Percentiles rank a stretch among this genome's conserved stretches.
These are phyloP conservation scores for Microchirus variegatus DNA, from an alignment of 2,797 vertebrate species.

Conservation along the genomic window DNA sequence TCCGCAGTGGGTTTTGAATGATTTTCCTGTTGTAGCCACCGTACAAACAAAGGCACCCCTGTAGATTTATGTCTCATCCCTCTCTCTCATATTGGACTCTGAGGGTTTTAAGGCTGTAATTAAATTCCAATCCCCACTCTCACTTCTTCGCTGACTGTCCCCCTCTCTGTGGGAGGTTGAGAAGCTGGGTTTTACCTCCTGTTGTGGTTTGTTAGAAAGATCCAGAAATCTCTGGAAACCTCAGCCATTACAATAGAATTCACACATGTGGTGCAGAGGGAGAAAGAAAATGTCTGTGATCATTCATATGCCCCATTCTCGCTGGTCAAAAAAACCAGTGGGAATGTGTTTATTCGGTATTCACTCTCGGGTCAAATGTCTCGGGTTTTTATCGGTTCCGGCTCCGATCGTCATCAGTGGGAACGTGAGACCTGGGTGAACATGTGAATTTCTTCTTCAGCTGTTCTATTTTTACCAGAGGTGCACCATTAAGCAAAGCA, in stretches of 20 bases:
- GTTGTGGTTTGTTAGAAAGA: conserved; percentile 82
- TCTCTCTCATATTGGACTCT: conserved; percentile 81
- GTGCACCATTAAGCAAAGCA: no score
- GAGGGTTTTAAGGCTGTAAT: conserved; percentile 81
- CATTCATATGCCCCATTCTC: conserved; percentile 13
- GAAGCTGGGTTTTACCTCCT: conserved; percentile 79
- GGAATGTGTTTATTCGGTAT: no score
- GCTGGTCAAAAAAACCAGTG: no score
- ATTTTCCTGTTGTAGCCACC: conserved; percentile 76
- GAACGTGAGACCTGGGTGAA: no score
- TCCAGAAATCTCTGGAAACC: conserved; percentile 76
- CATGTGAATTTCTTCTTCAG: no score
- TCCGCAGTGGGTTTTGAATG: conserved; percentile 71
- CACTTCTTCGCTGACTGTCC: conserved; percentile 77
- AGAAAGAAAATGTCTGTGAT: conserved; percentile 48
- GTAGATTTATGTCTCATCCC: conserved; percentile 79
- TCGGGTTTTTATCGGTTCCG: no score
- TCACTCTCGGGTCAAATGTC: no score
- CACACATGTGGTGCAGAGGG: conserved; percentile 74
- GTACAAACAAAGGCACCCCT: conserved; percentile 80
- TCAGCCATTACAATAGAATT: conserved; percentile 73
- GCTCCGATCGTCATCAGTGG: no score
- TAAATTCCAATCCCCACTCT: conserved; percentile 83
- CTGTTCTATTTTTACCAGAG: no score
- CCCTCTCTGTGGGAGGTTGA: conserved; percentile 80